Percentiles rank a stretch among this genome's conserved stretches.
These are phyloP conservation scores for Myotis brandtii DNA, from an alignment of 2,113 vertebrate species.

Conservation along the genomic window DNA sequence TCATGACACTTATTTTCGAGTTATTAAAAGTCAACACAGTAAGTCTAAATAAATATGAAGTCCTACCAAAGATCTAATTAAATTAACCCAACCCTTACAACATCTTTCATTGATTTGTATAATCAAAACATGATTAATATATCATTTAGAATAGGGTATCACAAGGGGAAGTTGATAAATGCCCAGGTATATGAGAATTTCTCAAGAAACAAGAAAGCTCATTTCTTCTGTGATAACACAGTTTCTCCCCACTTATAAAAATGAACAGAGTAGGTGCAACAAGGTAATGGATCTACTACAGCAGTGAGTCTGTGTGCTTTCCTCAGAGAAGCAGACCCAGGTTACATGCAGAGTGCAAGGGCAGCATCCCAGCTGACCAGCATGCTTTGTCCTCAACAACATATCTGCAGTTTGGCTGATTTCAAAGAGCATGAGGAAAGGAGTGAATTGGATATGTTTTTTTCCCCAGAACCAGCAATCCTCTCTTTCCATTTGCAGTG, in stretches of 20 bases:
- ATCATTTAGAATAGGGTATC: slow-evolving; percentile 21
- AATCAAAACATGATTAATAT: slow-evolving; percentile 37
- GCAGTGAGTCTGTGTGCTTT: background rate
- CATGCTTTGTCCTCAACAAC: background rate
- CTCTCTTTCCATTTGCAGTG: background rate
- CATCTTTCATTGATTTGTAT: slow-evolving; percentile 47
- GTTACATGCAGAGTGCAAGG: background rate
- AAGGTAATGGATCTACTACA: background rate
- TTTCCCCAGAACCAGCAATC: background rate
- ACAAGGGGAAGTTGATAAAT: slow-evolving; percentile 43
- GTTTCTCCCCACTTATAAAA: slow-evolving; percentile 45
- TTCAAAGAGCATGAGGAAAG: background rate
- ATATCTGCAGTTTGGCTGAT: background rate
- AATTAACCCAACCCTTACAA: slow-evolving; percentile 26
- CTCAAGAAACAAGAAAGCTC: slow-evolving; percentile 54
- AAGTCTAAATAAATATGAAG: slow-evolving; percentile 52
- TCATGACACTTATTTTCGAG: background rate
- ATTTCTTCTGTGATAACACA: slow-evolving; percentile 45
- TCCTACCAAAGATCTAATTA: slow-evolving; percentile 22
- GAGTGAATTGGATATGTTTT: background rate
- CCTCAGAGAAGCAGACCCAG: background rate
- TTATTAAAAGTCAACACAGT: slow-evolving; percentile 19
- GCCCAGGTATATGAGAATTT: slow-evolving; percentile 42
- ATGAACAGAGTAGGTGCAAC: background rate
- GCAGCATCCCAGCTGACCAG: background rate